Conservation (phyloP, 2,888 invertebrate species). For the Noctua fimbriata region DNA sequence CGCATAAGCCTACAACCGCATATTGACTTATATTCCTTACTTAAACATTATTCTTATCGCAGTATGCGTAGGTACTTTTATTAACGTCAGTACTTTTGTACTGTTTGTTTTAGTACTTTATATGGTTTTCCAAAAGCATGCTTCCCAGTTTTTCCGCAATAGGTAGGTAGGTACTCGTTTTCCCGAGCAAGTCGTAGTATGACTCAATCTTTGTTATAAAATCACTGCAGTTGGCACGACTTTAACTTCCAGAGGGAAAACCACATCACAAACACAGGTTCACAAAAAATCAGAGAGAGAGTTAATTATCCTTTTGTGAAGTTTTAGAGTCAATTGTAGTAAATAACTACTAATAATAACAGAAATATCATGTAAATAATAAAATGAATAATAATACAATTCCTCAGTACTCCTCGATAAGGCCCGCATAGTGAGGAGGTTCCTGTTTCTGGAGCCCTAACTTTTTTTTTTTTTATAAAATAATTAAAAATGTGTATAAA, state of each 20-base stretch:
- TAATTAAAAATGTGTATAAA: no score
- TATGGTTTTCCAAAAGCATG: neutral
- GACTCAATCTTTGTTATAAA: constrained; percentile 3
- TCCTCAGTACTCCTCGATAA: no score
- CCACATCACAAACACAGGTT: neutral
- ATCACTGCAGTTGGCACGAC: neutral
- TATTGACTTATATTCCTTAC: no score
- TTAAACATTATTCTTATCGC: no score
- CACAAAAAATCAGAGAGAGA: neutral
- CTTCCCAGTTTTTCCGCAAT: neutral
- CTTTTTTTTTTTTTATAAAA: no score
- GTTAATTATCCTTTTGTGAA: neutral
- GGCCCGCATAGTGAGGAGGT: no score
- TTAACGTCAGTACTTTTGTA: no score
- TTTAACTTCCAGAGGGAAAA: constrained; percentile 1
- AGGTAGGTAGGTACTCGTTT: neutral
- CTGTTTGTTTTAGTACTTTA: no score
- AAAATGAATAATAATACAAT: neutral
- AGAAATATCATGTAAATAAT: neutral
- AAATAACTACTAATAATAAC: no score
- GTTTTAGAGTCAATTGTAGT: neutral
- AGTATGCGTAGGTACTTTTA: no score
- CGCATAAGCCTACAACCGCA: no score
- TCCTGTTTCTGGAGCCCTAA: no score
- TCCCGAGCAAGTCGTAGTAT: neutral